A percentile compares a stretch with the other conserved stretches of the same genome.
Evolutionary conservation across 2,113 vertebrate genomes (phyloP).

Genomic region (Formicarius rufipectus): DNA sequence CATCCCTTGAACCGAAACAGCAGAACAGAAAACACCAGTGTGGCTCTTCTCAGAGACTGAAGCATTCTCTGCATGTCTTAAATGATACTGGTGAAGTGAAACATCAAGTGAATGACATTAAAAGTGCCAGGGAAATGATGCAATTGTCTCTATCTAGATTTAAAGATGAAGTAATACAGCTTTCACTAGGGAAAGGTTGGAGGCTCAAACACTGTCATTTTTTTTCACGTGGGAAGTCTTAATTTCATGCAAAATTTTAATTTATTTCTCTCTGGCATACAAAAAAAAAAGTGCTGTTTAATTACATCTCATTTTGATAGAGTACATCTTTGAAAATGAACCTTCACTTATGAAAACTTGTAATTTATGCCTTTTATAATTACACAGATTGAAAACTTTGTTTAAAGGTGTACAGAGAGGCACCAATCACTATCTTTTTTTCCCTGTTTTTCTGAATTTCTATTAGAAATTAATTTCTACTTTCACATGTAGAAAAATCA

Average conservation of each 20-base stretch:
- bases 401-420: not conserved
- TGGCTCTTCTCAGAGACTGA: not conserved
- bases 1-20: not conserved
- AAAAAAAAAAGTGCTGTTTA: not conserved
- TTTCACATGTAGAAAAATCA: not conserved
- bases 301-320: conserved; percentile 1
- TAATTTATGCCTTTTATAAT: conserved; percentile 23
- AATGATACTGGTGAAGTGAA: not conserved
- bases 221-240: not conserved
- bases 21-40: not conserved
- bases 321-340: not conserved
- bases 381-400: not conserved
- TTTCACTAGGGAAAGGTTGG: not conserved
- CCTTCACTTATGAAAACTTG: not conserved
- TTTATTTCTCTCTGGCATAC: not conserved
- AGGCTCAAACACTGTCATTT: not conserved
- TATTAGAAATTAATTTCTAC: not conserved
- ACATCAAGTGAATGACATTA: not conserved
- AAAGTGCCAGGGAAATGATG: not conserved
- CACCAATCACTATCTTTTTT: not conserved
- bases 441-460: not conserved
- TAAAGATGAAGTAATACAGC: not conserved
- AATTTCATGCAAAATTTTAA: not conserved
- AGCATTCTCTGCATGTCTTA: not conserved
- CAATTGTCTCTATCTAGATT: not conserved